Evolutionary conservation across 1,140 invertebrate species (phyloP).

Genomic region (Drosophila cardini): DNA sequence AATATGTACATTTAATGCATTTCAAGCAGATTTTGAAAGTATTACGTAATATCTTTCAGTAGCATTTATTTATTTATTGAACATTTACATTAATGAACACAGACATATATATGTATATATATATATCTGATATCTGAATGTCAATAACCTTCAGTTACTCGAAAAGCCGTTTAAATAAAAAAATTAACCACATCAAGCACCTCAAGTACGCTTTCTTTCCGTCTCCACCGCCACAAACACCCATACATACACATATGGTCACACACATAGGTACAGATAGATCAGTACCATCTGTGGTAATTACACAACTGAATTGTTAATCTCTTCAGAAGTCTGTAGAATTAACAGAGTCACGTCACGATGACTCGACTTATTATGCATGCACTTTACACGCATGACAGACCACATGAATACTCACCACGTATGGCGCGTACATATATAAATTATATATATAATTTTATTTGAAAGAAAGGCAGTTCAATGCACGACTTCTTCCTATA

Average conservation of each 20-base stretch:
- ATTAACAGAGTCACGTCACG: slow-evolving; percentile 21
- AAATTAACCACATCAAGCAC: slow-evolving; percentile 17
- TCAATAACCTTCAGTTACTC: slow-evolving; percentile 28
- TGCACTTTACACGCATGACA: slow-evolving; percentile 22
- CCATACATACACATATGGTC: background rate
- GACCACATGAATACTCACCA: slow-evolving; percentile 16
- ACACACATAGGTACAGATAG: background rate
- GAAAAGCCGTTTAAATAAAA: slow-evolving; percentile 26
- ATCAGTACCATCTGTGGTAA: background rate
- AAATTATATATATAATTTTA: background rate
- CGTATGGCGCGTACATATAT: background rate
- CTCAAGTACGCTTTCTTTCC: slow-evolving; percentile 9
- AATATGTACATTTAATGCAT: slow-evolving; percentile 27
- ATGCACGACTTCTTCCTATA: slow-evolving; percentile 11
- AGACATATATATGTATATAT: slow-evolving; percentile 15
- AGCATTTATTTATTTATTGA: slow-evolving; percentile 20
- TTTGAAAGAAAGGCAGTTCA: slow-evolving; percentile 42
- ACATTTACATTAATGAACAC: slow-evolving; percentile 6
- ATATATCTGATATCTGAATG: slow-evolving; percentile 13
- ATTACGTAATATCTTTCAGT: slow-evolving; percentile 36
- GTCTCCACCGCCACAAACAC: background rate
- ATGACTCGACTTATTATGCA: slow-evolving; percentile 34
- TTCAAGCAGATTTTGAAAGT: slow-evolving; percentile 1
- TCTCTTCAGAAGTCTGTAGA: slow-evolving; percentile 2
- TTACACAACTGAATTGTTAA: slow-evolving; percentile 10